Base-by-base conservation (phyloP, 1,140 invertebrate species). In the Phenacoccus solenopsis region DNA sequence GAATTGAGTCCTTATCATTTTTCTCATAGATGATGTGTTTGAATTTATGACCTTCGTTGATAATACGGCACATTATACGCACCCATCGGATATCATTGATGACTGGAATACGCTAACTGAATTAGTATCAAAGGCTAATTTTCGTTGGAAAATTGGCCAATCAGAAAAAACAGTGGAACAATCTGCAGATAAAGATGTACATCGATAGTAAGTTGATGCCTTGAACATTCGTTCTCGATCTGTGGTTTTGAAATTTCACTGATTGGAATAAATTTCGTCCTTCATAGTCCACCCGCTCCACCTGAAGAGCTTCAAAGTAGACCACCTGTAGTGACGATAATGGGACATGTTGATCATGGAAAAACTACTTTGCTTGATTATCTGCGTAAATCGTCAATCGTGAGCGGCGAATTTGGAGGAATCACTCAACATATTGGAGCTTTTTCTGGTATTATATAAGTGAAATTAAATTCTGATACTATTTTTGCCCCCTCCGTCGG, bases 341-440 rank as follows among this genome's bases (percentile, higher is more conserved):
- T 99, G 96, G 97, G 97, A 0, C 97, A 99, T 81, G 95, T 99
- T 1, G 97, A 99, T 84, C 97, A 99, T 82, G 96, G 96, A 1
- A 99, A 99, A 85, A 99, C 98, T 3, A 98, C 97, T 2, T 81
- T 99, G 2, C 79, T 99, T 7, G 98, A 99, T 82, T 82, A 90
- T 0, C 79, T 99, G 21, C 80, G 97, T 70, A 85, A 95, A 69
- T 87, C 94, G 0, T 85, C 87, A 71, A 88, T 99, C 38, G 96
- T 95, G 0, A 84, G 88, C 21, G 82, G 86, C 35, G 98, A 99
- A 83, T 97, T 96, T 81, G 98, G 98, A n/a, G 98, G 98, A 20
- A 99, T 99, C 57, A 99, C 98, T 0, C 98, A 99, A 79, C 96
- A 99, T 79, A 98, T 99, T 78, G 98, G 97, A 72, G 98, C 98